Conservation (phyloP, 2,797 vertebrate genomes). For the Nannoperca australis region DNA sequence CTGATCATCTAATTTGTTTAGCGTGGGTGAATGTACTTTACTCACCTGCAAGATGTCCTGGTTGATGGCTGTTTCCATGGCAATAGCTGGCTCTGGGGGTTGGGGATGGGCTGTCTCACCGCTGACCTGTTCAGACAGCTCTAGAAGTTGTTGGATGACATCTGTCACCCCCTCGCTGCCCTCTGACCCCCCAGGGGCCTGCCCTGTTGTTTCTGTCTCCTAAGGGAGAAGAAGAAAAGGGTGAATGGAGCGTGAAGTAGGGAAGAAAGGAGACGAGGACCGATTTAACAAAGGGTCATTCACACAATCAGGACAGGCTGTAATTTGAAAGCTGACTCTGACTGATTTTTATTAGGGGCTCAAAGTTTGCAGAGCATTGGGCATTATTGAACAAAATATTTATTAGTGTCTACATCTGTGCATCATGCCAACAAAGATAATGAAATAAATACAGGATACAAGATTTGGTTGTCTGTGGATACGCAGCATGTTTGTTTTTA, state of each 20-base stretch:
- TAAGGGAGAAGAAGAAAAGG: slow-evolving; percentile 35
- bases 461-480: background rate
- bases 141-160: slow-evolving; percentile 97
- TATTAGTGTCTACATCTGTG: slow-evolving; percentile 2
- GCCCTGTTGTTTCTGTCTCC: slow-evolving; percentile 76
- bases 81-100: slow-evolving; percentile 88
- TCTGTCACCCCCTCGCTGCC: slow-evolving; percentile 90
- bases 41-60: slow-evolving; percentile 97
- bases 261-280: slow-evolving; percentile 6
- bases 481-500: background rate
- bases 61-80: slow-evolving; percentile 93
- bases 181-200: slow-evolving; percentile 72
- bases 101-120: slow-evolving; percentile 88
- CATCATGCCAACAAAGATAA: slow-evolving; percentile 6
- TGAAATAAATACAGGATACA: background rate
- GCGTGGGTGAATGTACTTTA: background rate
- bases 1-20: background rate
- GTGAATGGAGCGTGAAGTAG: background rate
- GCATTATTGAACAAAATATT: slow-evolving; percentile 22
- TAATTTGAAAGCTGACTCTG: slow-evolving; percentile 32
- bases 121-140: slow-evolving; percentile 93
- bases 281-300: background rate
- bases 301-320: background rate
- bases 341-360: slow-evolving; percentile 27
- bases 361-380: slow-evolving; percentile 28